Base-by-base conservation (phyloP, 2,888 invertebrate species). In the Xylota segnis region DNA sequence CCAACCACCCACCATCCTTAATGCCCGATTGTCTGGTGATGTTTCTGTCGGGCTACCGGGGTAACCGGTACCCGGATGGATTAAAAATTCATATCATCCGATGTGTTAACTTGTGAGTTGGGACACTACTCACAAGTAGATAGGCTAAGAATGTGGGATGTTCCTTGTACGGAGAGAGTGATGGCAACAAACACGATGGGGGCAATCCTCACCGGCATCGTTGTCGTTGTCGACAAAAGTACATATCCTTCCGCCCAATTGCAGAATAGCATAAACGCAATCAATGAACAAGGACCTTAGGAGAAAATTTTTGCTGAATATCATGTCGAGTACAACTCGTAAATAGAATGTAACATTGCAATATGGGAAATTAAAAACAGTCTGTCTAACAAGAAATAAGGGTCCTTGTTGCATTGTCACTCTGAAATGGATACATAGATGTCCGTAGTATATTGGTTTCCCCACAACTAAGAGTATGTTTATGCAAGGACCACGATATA, bases 31-130 rank as follows among this genome's bases (percentile, higher is more conserved):
- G 77, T 63, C 70, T 70, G 61, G 7, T 43, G 61, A 70, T 63
- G 63, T 18, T 71, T 45, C 12, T n/a, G n/a, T n/a, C n/a, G n/a
- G 14, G 37, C 5, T 45, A 37, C 45, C 34, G 52, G 56, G 29
- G 75, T 27, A 66, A 70, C 75, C 52, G 56, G 74, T 68, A 71
- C 23, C 71, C 40, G 66, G 77, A 82, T 71, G 72, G 72, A 86
- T 86, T 86, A 82, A 86, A 82, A 72, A 82, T 82, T 82, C 72
- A 77, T 82, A 77, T 72, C 58, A 77, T 86, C 68, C 68, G 76
- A 82, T 82, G 86, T 82, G 86, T 86, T 86, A 86, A 86, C 52
- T 72, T 86, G 83, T 43, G 50, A 81, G 71, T 58, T 34, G 81
- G 45, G 56, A 63, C 40, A 65, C 10, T 16, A 29, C 10, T 32